phyloP scores from a whole-genome alignment of 2,888 invertebrate genomes.

The Pyralis farinalis region DNA sequence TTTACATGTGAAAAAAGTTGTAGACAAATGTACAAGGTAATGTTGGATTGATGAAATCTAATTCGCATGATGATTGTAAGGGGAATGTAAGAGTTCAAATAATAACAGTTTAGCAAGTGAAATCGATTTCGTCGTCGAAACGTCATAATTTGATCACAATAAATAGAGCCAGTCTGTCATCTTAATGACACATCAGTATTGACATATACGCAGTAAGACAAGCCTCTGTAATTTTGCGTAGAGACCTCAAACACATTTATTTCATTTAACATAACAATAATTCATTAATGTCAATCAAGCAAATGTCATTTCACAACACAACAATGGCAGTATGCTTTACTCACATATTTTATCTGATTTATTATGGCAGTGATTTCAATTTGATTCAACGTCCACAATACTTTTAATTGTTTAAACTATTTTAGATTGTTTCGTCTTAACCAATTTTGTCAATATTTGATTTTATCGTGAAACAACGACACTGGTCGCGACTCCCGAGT shows the following conservation, averaged over 20 bases:
- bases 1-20: too few species aligned
- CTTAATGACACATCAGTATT: conserved; percentile 19
- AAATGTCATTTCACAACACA: conserved; percentile 18
- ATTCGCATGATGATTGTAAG: neutral
- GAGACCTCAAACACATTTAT: neutral
- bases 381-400: neutral
- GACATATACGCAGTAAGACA: conserved; percentile 29
- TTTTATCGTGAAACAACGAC: neutral
- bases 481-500: neutral
- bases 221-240: conserved; percentile 10
- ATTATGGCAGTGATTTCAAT: conserved; percentile 28
- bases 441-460: neutral
- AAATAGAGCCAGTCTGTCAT: conserved; percentile 34
- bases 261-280: conserved; percentile 3
- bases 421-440: neutral
- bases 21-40: too few species aligned
- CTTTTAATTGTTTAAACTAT: neutral
- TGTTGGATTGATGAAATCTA: too few species aligned
- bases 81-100: conserved; percentile 3
- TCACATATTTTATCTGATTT: conserved; percentile 13
- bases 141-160: conserved; percentile 31
- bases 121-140: conserved; percentile 22
- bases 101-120: too few species aligned
- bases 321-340: conserved; percentile 18
- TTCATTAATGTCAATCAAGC: conserved; percentile 3